phyloP scores from a whole-genome alignment of 2,113 vertebrate genomes.

The Poeciliopsis turrubarensis region DNA sequence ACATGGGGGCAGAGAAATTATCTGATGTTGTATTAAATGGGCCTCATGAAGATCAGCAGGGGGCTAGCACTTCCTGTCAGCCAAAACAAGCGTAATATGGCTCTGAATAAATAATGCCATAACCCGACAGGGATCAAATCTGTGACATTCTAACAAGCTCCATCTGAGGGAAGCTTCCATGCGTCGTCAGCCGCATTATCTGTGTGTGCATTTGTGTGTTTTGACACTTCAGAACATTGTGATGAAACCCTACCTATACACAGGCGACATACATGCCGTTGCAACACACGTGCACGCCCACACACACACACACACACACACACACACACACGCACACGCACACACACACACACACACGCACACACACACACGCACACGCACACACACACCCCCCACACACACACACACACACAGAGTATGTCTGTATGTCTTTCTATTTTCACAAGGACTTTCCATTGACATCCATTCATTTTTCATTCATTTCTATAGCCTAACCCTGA shows the following conservation, averaged over 20 bases:
- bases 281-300: constrained; percentile 14
- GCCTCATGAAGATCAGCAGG: constrained; percentile 74
- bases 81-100: constrained; percentile 88
- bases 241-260: constrained; percentile 64
- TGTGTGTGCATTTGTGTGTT: constrained; percentile 65
- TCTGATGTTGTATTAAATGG: constrained; percentile 57
- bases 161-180: constrained; percentile 82
- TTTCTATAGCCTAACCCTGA: too few species aligned
- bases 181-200: constrained; percentile 62
- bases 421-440: too few species aligned
- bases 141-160: constrained; percentile 90
- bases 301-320: constrained; percentile 33
- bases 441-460: too few species aligned
- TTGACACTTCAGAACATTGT: constrained; percentile 61
- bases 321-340: neutral
- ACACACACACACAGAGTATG: neutral
- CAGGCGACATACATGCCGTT: constrained; percentile 76
- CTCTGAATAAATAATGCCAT: constrained; percentile 96
- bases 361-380: too few species aligned
- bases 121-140: constrained; percentile 95
- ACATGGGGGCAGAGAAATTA: constrained; percentile 58
- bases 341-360: too few species aligned
- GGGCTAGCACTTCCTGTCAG: constrained; percentile 74
- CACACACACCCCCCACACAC: too few species aligned
- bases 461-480: too few species aligned